Evolutionary conservation across 2,113 vertebrate species (phyloP).

Genomic region (Illadopsis cleaveri): DNA sequence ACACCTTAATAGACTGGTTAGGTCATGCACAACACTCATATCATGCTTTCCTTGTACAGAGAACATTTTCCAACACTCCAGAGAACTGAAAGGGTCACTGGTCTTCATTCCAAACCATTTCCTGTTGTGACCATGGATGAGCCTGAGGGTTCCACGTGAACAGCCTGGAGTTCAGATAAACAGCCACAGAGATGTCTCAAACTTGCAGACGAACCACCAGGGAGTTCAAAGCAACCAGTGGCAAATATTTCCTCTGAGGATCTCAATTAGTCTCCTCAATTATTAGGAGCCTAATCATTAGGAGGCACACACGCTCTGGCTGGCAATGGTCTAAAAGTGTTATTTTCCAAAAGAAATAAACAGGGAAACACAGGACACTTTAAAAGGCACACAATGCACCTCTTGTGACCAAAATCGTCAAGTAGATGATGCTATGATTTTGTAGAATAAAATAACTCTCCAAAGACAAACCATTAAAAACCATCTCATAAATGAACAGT

Average conservation of each 20-base stretch:
- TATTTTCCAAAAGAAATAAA: not conserved
- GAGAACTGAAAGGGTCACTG: not conserved
- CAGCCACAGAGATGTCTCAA: not conserved
- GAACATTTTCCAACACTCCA: not conserved
- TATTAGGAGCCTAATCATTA: not conserved
- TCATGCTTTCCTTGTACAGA: not conserved
- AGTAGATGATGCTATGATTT: not conserved
- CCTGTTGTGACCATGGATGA: fast-evolving
- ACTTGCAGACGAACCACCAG: not conserved
- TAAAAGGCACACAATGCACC: not conserved
- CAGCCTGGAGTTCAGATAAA: not conserved
- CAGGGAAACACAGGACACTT: not conserved
- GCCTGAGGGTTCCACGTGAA: not conserved
- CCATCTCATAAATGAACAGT: fast-evolving
- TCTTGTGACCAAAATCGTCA: not conserved
- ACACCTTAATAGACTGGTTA: not conserved
- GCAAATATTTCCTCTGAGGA: not conserved
- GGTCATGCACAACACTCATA: not conserved
- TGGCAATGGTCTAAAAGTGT: not conserved
- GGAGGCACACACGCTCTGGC: not conserved
- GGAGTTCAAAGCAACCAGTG: not conserved
- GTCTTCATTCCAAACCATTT: not conserved
- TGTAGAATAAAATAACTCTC: not conserved
- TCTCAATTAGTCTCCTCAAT: not conserved
- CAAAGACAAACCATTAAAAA: not conserved